Evolutionary conservation across 2,113 vertebrate species (phyloP), one percentile per base, ranked within the genome.

Genomic region (Accipiter virgatus): DNA sequence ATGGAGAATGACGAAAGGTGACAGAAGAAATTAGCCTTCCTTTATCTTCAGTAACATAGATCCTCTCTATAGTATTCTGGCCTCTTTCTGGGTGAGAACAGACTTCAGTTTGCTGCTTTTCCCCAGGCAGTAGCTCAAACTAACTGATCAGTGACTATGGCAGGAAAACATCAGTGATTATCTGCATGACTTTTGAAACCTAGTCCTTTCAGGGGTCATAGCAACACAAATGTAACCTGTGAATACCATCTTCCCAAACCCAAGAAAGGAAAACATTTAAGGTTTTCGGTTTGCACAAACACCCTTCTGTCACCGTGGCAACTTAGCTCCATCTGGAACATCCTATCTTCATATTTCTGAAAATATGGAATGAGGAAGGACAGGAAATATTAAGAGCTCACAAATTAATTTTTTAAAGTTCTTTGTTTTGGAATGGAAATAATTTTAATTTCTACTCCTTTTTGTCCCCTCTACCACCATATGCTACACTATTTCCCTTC

Each of bases 311-410:
- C 29, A 11, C 55, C 36, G 38, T 67, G 40, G 55, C 55, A 86
- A 63, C 70, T 59, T 74, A 8, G 15, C 55, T 94, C 77, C 65
- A 74, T 59, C 62, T 86, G 81, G n/a, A 88, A 72, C 43, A 90
- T 45, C 53, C 73, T 79, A 59, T 95, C 89, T 91, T 93, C 81
- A n/a, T 83, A 90, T 93, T 97, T 96, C 72, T 95, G 91, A 87
- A 95, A 95, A 65, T 23, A 93, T 3, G 8, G 95, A 95, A 95
- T 93, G 81, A 95, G 67, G 63, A 26, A 97, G 81, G 92, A 91
- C 52, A 78, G 75, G 50, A 96, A 78, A 78, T 79, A 94, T 55
- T 81, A 92, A 71, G 94, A 86, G 42, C 48, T 96, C 91, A 81
- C 19, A 0, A 94, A 89, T 25, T 3, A 72, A 43, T 93, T 96